Evolutionary conservation across 2,888 invertebrate species (phyloP).

Genomic region (Unio delphinus): DNA sequence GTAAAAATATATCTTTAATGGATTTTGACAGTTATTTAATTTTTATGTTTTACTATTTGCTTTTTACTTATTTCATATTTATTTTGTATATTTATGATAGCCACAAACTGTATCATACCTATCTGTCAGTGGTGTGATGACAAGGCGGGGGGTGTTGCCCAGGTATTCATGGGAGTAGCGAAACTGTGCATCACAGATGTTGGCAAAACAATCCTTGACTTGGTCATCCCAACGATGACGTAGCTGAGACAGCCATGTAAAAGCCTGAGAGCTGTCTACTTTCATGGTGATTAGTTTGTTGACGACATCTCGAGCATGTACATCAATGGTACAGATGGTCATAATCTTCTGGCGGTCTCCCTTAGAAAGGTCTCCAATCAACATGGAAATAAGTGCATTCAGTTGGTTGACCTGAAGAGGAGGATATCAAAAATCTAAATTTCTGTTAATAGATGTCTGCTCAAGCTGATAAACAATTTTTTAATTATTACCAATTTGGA

Average conservation of each 20-base stretch:
- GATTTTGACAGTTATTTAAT: too few species aligned
- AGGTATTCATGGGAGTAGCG: conserved; percentile 94
- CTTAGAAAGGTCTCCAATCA: conserved; percentile 89
- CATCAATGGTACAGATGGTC: conserved; percentile 94
- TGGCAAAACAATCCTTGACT: conserved; percentile 92
- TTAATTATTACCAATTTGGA: too few species aligned
- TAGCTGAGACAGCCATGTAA: conserved; percentile 77
- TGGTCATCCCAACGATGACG: conserved; percentile 92
- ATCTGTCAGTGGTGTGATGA: conserved; percentile 95
- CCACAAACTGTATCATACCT: conserved; percentile 60
- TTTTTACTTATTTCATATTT: too few species aligned
- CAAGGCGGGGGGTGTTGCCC: conserved; percentile 94
- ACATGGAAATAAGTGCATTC: conserved; percentile 88
- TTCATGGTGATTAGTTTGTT: conserved; percentile 92
- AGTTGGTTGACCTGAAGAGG: conserved; percentile 82
- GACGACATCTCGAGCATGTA: conserved; percentile 96
- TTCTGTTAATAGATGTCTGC: too few species aligned
- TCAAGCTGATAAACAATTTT: too few species aligned
- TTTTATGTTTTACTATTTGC: too few species aligned
- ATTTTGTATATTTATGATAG: too few species aligned
- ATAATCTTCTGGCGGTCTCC: conserved; percentile 97
- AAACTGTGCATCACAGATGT: conserved; percentile 97
- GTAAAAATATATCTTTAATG: too few species aligned
- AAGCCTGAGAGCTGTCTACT: conserved; percentile 75
- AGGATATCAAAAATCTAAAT: too few species aligned